Conservation (phyloP, 2,113 vertebrate genomes). For the Cairina moschata region DNA sequence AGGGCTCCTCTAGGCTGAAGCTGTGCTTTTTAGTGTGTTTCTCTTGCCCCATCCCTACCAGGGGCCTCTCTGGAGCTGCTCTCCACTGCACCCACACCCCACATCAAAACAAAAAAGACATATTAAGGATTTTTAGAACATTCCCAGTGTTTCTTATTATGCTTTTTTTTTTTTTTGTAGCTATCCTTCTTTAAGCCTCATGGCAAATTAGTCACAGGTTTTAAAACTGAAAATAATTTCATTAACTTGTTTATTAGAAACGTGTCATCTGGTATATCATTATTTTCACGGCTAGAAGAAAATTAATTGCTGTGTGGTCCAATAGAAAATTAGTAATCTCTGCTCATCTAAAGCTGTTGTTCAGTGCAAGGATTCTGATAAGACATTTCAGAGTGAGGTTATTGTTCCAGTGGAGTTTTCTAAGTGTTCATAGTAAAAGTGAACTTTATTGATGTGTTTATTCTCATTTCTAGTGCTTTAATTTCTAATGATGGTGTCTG, state of each 20-base stretch:
- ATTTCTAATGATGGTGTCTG: neutral
- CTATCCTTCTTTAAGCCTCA: neutral
- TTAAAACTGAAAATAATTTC: neutral
- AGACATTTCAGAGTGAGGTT: neutral
- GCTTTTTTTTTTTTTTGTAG: neutral
- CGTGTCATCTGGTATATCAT: neutral
- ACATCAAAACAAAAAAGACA: neutral
- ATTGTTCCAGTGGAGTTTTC: neutral
- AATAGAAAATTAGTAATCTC: neutral
- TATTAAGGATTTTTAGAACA: neutral
- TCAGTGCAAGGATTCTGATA: neutral
- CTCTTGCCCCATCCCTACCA: neutral
- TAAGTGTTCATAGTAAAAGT: neutral
- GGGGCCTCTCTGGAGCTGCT: neutral
- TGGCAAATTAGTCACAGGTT: neutral
- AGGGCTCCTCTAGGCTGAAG: too few species aligned
- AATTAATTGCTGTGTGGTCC: neutral
- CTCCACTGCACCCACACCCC: fast-evolving
- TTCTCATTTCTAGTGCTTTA: neutral
- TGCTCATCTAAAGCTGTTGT: neutral
- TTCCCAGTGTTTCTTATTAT: neutral
- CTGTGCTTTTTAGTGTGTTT: neutral
- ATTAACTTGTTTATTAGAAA: neutral
- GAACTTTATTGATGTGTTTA: neutral
- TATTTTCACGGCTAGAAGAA: neutral